A percentile compares a stretch with the other conserved stretches of the same genome.
phyloP scores from a whole-genome alignment of 2,113 vertebrate species.

The Dascyllus trimaculatus region DNA sequence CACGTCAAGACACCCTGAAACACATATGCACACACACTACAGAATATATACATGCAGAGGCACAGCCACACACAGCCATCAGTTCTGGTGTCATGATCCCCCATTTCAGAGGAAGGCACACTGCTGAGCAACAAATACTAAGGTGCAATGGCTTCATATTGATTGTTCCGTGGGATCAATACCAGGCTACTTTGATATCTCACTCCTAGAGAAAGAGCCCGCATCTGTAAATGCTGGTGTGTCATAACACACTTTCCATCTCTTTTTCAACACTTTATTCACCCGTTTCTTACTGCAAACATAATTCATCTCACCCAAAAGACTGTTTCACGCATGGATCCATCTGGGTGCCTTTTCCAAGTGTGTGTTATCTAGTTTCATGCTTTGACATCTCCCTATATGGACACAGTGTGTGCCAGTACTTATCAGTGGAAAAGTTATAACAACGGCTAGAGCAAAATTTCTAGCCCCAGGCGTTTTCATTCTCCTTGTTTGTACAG shows the following conservation, averaged over 20 bases:
- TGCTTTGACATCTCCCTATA: constrained; percentile 60
- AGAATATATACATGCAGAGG: neutral
- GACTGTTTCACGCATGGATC: constrained; percentile 63
- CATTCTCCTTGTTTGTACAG: constrained; percentile 33
- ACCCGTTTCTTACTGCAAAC: constrained; percentile 39
- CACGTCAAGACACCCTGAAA: neutral
- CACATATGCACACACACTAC: neutral
- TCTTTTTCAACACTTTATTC: constrained; percentile 56
- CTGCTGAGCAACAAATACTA: constrained; percentile 77
- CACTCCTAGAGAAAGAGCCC: constrained; percentile 60
- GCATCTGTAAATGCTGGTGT: constrained; percentile 60
- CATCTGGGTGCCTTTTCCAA: constrained; percentile 47
- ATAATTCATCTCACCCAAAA: constrained; percentile 56
- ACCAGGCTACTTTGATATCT: constrained; percentile 81
- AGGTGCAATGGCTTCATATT: constrained; percentile 77
- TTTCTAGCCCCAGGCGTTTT: constrained; percentile 24
- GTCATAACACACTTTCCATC: constrained; percentile 56
- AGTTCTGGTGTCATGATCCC: constrained; percentile 50
- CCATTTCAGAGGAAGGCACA: constrained; percentile 70
- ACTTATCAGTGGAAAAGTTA: constrained; percentile 62
- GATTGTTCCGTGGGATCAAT: constrained; percentile 77
- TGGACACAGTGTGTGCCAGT: constrained; percentile 29
- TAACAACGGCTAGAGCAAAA: constrained; percentile 35
- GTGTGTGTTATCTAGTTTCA: constrained; percentile 52
- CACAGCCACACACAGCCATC: constrained; percentile 38